Percentiles rank a stretch among this genome's conserved stretches.
Conservation (phyloP, 2,888 invertebrate genomes). For the Chloroclysta siterata region DNA sequence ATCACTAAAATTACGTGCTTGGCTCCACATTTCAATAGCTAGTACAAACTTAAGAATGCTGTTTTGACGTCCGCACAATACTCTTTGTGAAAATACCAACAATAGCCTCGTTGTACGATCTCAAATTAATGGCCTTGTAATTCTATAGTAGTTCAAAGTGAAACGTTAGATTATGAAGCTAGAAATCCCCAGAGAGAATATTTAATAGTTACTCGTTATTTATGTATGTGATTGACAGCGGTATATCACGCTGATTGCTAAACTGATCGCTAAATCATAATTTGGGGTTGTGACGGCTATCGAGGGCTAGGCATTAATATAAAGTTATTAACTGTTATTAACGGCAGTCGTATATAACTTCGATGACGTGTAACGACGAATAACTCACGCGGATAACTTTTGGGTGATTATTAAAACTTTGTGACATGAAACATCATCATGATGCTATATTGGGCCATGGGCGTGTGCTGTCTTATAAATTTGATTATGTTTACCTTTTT, state of each 20-base stretch:
- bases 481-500: no score
- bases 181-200: constrained; percentile 18
- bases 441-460: no score
- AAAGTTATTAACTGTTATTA: background rate
- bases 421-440: no score
- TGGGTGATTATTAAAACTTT: no score
- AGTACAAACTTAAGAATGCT: constrained; percentile 12
- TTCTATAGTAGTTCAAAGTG: constrained; percentile 20
- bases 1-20: background rate
- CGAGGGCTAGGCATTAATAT: background rate
- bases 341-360: background rate
- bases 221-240: constrained; percentile 15
- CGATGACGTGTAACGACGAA: no score
- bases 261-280: background rate
- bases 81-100: constrained; percentile 19
- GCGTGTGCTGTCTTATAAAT: no score
- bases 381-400: no score
- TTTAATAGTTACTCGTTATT: constrained; percentile 9
- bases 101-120: constrained; percentile 15
- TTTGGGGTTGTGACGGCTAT: background rate
- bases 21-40: constrained; percentile 11
- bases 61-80: constrained; percentile 27
- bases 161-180: constrained; percentile 15
- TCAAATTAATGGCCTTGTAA: constrained; percentile 17
- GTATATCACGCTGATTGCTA: background rate